Base-by-base conservation (phyloP, 2,113 vertebrate genomes). In the Agelaius phoeniceus region DNA sequence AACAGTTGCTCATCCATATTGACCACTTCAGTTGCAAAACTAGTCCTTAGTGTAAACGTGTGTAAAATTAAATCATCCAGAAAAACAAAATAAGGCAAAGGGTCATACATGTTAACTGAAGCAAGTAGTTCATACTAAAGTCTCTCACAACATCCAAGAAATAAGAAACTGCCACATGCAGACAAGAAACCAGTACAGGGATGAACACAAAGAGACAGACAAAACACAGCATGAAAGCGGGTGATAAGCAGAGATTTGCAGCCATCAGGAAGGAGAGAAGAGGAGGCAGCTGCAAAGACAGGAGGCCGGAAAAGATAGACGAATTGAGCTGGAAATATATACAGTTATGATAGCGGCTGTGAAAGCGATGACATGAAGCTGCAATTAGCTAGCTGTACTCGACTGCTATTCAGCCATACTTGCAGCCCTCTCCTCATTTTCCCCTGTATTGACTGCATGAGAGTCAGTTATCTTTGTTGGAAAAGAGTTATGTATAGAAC, bases 221-320 rank as follows among this genome's bases (percentile, higher is more conserved):
- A 98, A 98, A 98, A 97, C 95, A 93, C 84, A 90, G 97, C 84
- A 93, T 97, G 97, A 97, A 97, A 98, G 97, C 1, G 84, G 89
- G 91, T 91, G 97, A 98, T 98, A 98, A 98, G 97, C 94, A 94
- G 95, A 97, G 97, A 97, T 97, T 96, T 96, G 90, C 46, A 79
- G 93, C 92, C 94, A 91, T 94, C 94, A 78, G 94, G 94, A 97
- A 95, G 80, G 88, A 95, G 86, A 98, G 97, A 94, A 97, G 95
- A 97, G 91, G 96, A 97, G 82, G 96, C 98, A 97, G 97, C 98
- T 97, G 97, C 97, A 94, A 93, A 97, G 96, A 96, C 95, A 93
- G 92, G 94, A 94, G 96, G 94, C 92, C 76, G 80, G 96, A 97
- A 97, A 96, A 52, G 80, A 97, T 24, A 92, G 94, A 91, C 37